These are phyloP conservation scores for Plagodis pulveraria DNA, from an alignment of 2,888 invertebrate genomes.

Conservation along the genomic window DNA sequence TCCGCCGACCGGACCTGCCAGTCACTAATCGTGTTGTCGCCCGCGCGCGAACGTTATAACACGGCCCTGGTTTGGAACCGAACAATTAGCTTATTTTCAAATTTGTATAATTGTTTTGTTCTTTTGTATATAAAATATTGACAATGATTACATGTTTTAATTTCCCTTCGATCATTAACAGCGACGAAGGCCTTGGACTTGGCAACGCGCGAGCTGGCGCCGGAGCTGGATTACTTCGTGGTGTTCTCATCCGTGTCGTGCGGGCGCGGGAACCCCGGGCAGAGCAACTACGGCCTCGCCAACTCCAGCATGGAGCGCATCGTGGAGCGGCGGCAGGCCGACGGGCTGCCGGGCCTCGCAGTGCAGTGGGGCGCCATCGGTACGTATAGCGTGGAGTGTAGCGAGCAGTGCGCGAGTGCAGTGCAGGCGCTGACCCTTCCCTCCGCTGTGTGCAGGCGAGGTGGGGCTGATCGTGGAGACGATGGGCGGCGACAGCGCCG, in stretches of 20 bases:
- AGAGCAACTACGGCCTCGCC: constrained; percentile 98
- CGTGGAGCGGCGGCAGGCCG: constrained; percentile 92
- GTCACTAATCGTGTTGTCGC: no score
- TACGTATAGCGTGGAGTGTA: no score
- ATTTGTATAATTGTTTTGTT: no score
- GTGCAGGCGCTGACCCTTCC: no score
- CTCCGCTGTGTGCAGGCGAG: constrained; percentile 83
- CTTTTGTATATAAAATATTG: no score
- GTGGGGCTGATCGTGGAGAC: constrained; percentile 96
- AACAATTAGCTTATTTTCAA: no score
- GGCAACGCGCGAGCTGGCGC: constrained; percentile 91
- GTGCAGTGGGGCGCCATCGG: constrained; percentile 99
- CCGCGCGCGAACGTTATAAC: no score
- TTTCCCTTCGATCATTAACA: constrained; percentile 31
- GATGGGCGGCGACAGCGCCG: constrained; percentile 95
- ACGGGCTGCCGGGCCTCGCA: constrained; percentile 94
- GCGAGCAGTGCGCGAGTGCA: no score
- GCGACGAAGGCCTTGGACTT: constrained; percentile 92
- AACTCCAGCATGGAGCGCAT: constrained; percentile 99
- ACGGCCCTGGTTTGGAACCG: no score
- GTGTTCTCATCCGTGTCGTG: constrained; percentile 98
- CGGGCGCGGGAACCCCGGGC: constrained; percentile 98
- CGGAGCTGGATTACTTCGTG: constrained; percentile 95
- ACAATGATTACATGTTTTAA: no score
- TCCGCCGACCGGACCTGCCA: no score